phyloP scores from a whole-genome alignment of 2,797 vertebrate genomes.

The Takifugu ocellatus region DNA sequence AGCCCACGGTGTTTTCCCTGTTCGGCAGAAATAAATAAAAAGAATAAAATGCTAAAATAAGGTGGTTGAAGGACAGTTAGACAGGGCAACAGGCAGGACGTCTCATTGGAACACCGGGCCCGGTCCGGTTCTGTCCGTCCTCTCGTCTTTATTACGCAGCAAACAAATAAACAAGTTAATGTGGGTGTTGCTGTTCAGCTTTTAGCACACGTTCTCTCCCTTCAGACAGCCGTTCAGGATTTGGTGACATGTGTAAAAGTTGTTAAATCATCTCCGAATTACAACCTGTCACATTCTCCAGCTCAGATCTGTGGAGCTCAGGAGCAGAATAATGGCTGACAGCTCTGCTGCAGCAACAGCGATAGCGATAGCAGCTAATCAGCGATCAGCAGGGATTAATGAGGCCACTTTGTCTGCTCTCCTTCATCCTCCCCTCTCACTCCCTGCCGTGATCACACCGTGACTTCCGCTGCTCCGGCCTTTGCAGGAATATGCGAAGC shows the following conservation, averaged over 20 bases:
- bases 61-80: too few species aligned
- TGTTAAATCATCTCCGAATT: too few species aligned
- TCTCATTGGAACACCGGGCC: background rate
- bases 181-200: background rate
- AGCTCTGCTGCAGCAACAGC: conserved; percentile 11
- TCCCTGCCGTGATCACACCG: conserved; percentile 35
- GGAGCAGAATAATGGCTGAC: conserved; percentile 15
- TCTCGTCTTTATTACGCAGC: background rate
- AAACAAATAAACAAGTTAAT: background rate
- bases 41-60: too few species aligned
- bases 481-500: conserved; percentile 21
- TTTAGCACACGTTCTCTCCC: background rate
- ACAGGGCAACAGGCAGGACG: too few species aligned
- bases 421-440: conserved; percentile 23
- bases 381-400: conserved; percentile 49
- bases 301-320: background rate
- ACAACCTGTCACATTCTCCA: too few species aligned
- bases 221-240: too few species aligned
- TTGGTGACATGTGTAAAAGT: too few species aligned
- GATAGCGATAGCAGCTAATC: conserved; percentile 20
- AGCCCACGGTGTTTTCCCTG: too few species aligned
- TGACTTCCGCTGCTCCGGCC: conserved; percentile 13
- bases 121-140: too few species aligned
- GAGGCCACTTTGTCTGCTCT: conserved; percentile 40
- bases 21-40: too few species aligned